Conservation (phyloP, 1,140 invertebrate species). For the Euura lappo region DNA sequence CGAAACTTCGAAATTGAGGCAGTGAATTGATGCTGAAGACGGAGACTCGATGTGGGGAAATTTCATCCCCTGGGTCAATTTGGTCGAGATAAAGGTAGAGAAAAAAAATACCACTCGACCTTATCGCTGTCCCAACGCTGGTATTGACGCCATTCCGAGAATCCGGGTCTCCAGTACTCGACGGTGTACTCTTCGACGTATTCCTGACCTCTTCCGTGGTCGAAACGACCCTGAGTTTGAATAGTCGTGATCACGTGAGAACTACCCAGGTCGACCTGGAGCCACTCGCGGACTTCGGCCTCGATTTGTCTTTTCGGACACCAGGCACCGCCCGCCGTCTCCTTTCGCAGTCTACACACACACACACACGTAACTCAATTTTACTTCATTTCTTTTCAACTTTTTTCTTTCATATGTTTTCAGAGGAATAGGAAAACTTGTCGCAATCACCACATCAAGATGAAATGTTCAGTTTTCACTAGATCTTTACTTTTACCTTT, state of each 20-base stretch:
- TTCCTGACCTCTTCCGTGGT: conserved; percentile 79
- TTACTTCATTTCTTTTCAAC: too few species aligned
- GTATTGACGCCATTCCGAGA: conserved; percentile 71
- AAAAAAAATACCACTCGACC: conserved; percentile 53
- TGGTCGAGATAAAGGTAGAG: not conserved
- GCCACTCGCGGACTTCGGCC: conserved; percentile 71
- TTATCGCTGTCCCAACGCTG: conserved; percentile 67
- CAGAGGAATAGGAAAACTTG: too few species aligned
- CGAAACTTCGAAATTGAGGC: too few species aligned
- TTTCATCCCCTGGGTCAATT: not conserved
- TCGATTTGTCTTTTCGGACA: conserved; percentile 78
- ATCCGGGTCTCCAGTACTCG: conserved; percentile 74
- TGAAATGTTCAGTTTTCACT: too few species aligned
- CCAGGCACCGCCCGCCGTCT: conserved; percentile 83
- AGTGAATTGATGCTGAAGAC: too few species aligned
- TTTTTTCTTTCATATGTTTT: too few species aligned
- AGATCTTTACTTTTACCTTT: too few species aligned
- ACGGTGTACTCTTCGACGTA: conserved; percentile 77
- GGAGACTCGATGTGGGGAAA: not conserved
- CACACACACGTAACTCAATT: too few species aligned
- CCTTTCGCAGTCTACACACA: conserved; percentile 71
- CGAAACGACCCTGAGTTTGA: conserved; percentile 81
- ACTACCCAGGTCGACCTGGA: conserved; percentile 76
- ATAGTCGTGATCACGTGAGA: conserved; percentile 74
- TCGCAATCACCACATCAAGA: too few species aligned